Conservation (phyloP, 2,888 invertebrate genomes). For the Isotomurus palustris region DNA sequence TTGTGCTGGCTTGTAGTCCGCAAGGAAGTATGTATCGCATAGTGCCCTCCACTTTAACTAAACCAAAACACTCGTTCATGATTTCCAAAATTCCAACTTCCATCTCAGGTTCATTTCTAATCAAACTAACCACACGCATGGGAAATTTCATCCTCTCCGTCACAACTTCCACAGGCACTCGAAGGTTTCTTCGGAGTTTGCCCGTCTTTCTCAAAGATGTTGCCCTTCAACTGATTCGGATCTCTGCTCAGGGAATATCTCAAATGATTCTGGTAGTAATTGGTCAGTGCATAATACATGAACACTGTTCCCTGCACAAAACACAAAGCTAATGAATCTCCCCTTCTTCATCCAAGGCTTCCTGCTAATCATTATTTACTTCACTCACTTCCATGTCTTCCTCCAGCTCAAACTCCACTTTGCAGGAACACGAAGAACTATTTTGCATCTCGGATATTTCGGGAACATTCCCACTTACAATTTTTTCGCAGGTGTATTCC, state of each 20-base stretch:
- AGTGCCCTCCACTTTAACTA: no score
- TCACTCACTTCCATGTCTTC: constrained; percentile 12
- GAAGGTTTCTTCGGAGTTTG: constrained; percentile 8
- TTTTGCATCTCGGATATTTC: neutral
- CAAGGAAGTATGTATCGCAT: constrained; percentile 23
- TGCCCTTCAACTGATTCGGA: constrained; percentile 23
- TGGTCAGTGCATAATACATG: constrained; percentile 20
- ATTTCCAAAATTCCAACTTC: no score
- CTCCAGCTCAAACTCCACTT: constrained; percentile 13
- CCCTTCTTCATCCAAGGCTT: neutral
- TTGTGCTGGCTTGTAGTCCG: constrained; percentile 24
- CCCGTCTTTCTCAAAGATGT: constrained; percentile 9
- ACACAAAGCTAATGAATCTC: neutral
- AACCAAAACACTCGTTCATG: no score
- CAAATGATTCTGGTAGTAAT: constrained; percentile 25
- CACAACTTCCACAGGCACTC: constrained; percentile 4
- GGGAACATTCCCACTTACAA: neutral
- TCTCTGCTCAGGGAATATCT: constrained; percentile 19
- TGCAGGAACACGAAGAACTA: constrained; percentile 14
- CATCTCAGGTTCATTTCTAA: no score
- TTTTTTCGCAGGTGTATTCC: constrained; percentile 5
- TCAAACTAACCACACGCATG: no score
- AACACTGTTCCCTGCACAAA: constrained; percentile 17
- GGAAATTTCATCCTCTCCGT: no score
- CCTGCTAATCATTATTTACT: neutral